These are phyloP conservation scores for Entomobrya multifasciata DNA, from an alignment of 2,888 invertebrate genomes.

Conservation along the genomic window DNA sequence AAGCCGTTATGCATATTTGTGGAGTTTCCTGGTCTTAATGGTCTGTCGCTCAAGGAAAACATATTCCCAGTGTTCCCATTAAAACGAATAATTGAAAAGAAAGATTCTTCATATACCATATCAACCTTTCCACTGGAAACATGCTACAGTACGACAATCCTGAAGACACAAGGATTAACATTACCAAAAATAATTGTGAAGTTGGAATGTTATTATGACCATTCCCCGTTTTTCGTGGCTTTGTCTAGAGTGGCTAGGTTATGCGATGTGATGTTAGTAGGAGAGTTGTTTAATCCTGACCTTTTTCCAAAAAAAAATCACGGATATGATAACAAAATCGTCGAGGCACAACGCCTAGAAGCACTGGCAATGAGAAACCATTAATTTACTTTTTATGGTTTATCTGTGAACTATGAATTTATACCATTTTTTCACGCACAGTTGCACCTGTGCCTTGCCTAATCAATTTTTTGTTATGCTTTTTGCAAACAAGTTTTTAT, in stretches of 20 bases:
- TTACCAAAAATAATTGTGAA: not conserved
- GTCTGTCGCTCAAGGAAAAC: not conserved
- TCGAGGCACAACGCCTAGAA: not conserved
- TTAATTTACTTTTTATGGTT: too few relatives aligned
- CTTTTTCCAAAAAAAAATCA: not conserved
- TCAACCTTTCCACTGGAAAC: not conserved
- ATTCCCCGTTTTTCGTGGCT: not conserved
- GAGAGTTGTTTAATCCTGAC: not conserved
- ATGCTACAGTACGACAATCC: not conserved
- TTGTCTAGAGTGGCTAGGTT: not conserved
- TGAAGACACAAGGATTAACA: not conserved
- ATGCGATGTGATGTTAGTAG: not conserved
- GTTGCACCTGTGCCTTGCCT: too few relatives aligned
- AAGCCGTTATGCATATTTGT: not conserved
- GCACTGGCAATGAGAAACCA: not conserved
- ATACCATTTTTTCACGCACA: too few relatives aligned
- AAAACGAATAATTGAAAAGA: not conserved
- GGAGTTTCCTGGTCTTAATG: not conserved
- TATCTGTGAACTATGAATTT: too few relatives aligned
- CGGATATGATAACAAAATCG: not conserved
- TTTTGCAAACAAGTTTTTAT: too few relatives aligned
- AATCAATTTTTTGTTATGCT: too few relatives aligned
- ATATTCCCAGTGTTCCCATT: not conserved
- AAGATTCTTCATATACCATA: not conserved
- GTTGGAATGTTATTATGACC: not conserved